Evolutionary conservation across 2,113 vertebrate species (phyloP).

Genomic region (Scartelaos histophorus): DNA sequence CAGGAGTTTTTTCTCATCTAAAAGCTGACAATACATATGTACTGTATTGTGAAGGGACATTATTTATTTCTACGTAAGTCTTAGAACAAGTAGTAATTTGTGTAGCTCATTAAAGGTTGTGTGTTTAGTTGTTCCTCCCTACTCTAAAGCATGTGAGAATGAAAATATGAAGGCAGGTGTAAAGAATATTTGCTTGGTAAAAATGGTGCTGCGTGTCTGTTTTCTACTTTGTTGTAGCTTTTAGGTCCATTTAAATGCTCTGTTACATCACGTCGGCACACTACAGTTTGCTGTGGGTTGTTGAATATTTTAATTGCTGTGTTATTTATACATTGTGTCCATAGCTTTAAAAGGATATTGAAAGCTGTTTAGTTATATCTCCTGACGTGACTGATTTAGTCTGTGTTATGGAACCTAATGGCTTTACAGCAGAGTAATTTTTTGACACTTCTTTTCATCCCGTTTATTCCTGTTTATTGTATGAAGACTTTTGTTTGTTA

Average conservation of each 20-base stretch:
- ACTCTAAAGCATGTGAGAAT: constrained; percentile 46
- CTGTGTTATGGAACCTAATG: constrained; percentile 51
- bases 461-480: neutral
- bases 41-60: constrained; percentile 14
- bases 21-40: constrained; percentile 18
- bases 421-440: constrained; percentile 40
- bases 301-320: neutral
- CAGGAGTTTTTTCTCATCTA: constrained; percentile 15
- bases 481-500: neutral
- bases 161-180: constrained; percentile 21
- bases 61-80: constrained; percentile 52
- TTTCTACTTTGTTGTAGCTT: neutral
- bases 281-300: neutral
- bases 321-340: constrained; percentile 4
- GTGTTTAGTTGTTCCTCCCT: constrained; percentile 10
- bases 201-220: constrained; percentile 30
- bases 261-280: neutral
- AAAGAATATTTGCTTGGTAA: constrained; percentile 33
- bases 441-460: constrained; percentile 62
- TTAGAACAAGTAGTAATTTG: constrained; percentile 33
- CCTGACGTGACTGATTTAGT: constrained; percentile 37
- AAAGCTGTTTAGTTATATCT: neutral
- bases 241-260: constrained; percentile 13
- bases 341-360: neutral
- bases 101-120: constrained; percentile 39